Percentiles rank a stretch among this genome's conserved stretches.
Conservation (phyloP, 2,797 vertebrate genomes). For the Hypotaenidia okinawae region DNA sequence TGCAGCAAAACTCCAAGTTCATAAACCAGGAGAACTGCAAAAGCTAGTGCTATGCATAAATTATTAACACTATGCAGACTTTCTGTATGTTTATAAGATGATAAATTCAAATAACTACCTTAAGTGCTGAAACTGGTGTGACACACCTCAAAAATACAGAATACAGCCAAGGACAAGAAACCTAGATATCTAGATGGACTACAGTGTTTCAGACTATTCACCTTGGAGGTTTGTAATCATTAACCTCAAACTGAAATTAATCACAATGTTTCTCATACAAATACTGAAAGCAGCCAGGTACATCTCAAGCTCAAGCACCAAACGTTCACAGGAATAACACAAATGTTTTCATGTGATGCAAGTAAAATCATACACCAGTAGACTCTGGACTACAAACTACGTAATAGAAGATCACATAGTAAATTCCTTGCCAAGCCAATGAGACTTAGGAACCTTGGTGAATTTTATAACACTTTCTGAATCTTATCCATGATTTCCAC, state of each 20-base stretch:
- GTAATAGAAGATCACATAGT: not conserved
- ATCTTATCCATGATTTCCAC: not conserved
- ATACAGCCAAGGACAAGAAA: not conserved
- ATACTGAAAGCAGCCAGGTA: not conserved
- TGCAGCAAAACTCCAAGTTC: not conserved
- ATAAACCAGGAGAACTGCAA: not conserved
- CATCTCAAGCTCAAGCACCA: not conserved
- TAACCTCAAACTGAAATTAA: constrained; percentile 22
- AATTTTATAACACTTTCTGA: not conserved
- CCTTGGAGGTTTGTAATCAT: not conserved
- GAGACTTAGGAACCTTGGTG: not conserved
- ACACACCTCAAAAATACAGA: constrained; percentile 13
- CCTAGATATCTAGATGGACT: not conserved
- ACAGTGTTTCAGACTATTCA: constrained; percentile 1
- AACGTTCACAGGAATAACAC: not conserved
- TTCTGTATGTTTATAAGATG: not conserved
- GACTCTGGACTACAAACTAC: not conserved
- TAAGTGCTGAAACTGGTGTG: not conserved
- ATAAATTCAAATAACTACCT: not conserved
- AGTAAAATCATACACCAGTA: not conserved
- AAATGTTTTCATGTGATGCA: not conserved
- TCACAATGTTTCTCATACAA: not conserved
- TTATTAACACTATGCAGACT: not conserved
- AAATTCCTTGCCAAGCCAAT: not conserved
- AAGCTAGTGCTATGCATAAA: not conserved